Evolutionary conservation across 2,888 invertebrate species (phyloP), one percentile per base, ranked within the genome.

Genomic region (Nymphalis polychloros): DNA sequence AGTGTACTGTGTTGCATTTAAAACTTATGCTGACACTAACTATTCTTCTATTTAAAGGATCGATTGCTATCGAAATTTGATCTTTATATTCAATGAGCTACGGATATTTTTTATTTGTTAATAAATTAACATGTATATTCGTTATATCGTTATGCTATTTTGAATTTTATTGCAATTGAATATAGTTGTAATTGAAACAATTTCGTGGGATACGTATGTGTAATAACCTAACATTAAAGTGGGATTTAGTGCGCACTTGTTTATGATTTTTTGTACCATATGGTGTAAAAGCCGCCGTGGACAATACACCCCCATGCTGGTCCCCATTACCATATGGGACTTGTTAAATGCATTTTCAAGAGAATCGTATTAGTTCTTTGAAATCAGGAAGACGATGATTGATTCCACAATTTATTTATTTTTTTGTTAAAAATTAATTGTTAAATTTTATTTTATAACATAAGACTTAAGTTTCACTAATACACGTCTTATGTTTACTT

Each of bases 251-350:
- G 85, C 84, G 82, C 89, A 91, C 92, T 91, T 91, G 90, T 90
- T 90, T 89, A 86, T 88, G 83, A 88, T 88, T 89, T 92, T 90
- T 88, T 87, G 78, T 81, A 84, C 87, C 93, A 93, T 93, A 93
- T 93, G 93, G 93, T 89, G 81, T 88, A 89, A 89, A 89, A 90
- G 90, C 91, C 83, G 87, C 83, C 75, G 76, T 80, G 85, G 83
- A 91, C 92, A 92, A 91, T 90, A 83, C 83, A 81, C 92, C 92
- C 90, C 81, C 85, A 92, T 90, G 78, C 78, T 73, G 77, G 81
- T 79, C 76, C 80, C 84, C 75, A 84, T 88, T 88, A 87, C 89
- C 92, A 91, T 93, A 93, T 93, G 93, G 76, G 90, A 85, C 84
- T 80, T 82, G 93, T 93, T 93, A 93, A 90, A 89, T 85, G 83